A percentile compares a stretch with the other conserved stretches of the same genome.
These are phyloP conservation scores for Grapholita molesta DNA, from an alignment of 1,140 invertebrate species.

Conservation along the genomic window DNA sequence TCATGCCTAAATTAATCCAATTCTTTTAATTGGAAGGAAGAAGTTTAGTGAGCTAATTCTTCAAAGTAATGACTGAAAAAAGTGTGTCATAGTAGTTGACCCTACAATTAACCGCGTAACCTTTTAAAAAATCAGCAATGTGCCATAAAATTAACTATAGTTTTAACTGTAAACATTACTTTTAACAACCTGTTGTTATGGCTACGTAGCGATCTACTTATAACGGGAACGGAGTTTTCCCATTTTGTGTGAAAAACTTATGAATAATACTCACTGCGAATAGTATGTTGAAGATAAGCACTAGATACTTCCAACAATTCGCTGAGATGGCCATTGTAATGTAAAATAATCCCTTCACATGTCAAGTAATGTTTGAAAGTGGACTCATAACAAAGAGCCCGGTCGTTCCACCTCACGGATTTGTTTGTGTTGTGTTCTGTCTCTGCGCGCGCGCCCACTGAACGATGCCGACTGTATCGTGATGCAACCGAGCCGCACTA, in stretches of 20 bases:
- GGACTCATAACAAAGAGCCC: conserved; percentile 64
- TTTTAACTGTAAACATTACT: background rate
- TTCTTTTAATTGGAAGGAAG: conserved; percentile 31
- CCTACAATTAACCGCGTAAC: background rate
- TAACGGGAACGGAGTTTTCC: conserved; percentile 1
- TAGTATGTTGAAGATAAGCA: conserved; percentile 70
- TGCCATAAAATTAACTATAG: background rate
- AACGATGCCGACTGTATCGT: conserved; percentile 25
- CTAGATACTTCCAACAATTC: conserved; percentile 75
- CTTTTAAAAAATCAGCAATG: background rate
- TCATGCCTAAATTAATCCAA: conserved; percentile 7
- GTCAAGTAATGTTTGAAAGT: conserved; percentile 57
- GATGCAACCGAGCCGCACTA: conserved; percentile 50
- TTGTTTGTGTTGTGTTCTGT: conserved; percentile 61
- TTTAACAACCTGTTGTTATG: conserved; percentile 11
- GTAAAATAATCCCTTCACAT: conserved; percentile 54
- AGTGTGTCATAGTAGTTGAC: conserved; percentile 5
- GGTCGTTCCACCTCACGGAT: conserved; percentile 64
- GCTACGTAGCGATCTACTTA: background rate
- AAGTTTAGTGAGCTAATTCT: conserved; percentile 13
- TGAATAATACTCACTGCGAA: conserved; percentile 63
- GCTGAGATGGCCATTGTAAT: conserved; percentile 67
- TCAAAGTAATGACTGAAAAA: conserved; percentile 14
- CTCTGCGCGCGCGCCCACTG: conserved; percentile 38
- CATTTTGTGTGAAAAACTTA: conserved; percentile 22